These are phyloP conservation scores for Scylla paramamosain DNA, from an alignment of 1,140 invertebrate genomes.

Conservation along the genomic window DNA sequence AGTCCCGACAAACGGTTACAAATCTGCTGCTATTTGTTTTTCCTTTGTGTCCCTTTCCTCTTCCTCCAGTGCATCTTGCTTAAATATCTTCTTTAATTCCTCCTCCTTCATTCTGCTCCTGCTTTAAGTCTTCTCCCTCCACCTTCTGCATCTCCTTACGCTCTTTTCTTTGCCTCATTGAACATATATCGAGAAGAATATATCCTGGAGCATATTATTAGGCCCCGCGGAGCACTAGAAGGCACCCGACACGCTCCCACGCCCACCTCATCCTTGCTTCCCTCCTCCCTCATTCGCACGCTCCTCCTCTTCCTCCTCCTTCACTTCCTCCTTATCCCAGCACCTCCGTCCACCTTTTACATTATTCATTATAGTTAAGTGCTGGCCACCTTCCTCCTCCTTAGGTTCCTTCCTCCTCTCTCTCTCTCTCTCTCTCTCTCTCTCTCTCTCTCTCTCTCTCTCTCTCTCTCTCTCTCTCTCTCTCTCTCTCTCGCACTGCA, in stretches of 20 bases:
- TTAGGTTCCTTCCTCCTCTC: neutral
- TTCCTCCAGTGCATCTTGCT: neutral
- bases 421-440: neutral
- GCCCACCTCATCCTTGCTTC: neutral
- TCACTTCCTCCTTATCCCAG: neutral
- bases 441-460: neutral
- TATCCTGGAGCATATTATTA: neutral
- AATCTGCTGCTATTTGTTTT: too few species aligned
- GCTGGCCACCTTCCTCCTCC: neutral
- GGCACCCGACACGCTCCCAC: neutral
- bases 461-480: conserved; percentile 20
- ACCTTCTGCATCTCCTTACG: neutral
- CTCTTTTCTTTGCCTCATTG: neutral
- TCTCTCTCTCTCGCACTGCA: neutral
- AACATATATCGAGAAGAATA: conserved; percentile 2
- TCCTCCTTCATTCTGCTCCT: too few species aligned
- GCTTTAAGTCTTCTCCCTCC: too few species aligned
- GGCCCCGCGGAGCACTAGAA: neutral
- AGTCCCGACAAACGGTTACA: too few species aligned
- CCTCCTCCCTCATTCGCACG: neutral
- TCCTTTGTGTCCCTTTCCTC: neutral
- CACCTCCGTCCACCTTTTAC: neutral
- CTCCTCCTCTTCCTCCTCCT: neutral
- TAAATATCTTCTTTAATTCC: too few species aligned
- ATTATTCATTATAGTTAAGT: conserved; percentile 29